phyloP scores from a whole-genome alignment of 2,797 vertebrate genomes.

The Tamandua tetradactyla region DNA sequence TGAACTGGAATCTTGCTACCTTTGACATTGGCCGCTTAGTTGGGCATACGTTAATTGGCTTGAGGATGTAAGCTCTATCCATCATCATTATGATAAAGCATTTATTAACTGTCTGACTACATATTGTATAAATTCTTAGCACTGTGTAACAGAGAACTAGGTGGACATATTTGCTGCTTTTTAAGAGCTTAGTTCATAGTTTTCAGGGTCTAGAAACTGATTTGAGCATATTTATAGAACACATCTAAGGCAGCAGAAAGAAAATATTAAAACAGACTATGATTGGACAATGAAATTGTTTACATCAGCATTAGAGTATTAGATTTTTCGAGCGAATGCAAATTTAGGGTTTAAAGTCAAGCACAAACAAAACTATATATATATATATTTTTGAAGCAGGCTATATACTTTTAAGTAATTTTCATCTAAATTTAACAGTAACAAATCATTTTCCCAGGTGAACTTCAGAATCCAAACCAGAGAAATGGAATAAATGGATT shows the following conservation, averaged over 20 bases:
- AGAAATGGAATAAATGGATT: conserved; percentile 52
- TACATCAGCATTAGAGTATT: background rate
- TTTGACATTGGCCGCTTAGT: background rate
- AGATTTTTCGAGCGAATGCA: conserved; percentile 41
- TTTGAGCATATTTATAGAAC: background rate
- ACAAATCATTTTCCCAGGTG: conserved; percentile 35
- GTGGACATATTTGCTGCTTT: background rate
- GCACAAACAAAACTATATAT: background rate
- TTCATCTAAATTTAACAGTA: conserved; percentile 56
- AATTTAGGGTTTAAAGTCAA: conserved; percentile 21
- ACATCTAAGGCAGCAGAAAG: background rate
- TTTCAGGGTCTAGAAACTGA: background rate
- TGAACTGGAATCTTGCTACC: background rate
- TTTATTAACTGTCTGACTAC: background rate
- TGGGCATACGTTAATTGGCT: background rate
- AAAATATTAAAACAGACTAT: conserved; percentile 10
- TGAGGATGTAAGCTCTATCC: background rate
- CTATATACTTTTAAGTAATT: conserved; percentile 57
- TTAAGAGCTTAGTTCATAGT: background rate
- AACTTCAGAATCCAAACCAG: conserved; percentile 52
- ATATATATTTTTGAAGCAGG: background rate
- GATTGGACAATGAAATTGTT: background rate
- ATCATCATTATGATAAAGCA: background rate
- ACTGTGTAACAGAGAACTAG: background rate
- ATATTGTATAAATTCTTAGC: background rate